These are phyloP conservation scores for Labrus mixtus DNA, from an alignment of 2,113 vertebrate genomes.

Conservation along the genomic window DNA sequence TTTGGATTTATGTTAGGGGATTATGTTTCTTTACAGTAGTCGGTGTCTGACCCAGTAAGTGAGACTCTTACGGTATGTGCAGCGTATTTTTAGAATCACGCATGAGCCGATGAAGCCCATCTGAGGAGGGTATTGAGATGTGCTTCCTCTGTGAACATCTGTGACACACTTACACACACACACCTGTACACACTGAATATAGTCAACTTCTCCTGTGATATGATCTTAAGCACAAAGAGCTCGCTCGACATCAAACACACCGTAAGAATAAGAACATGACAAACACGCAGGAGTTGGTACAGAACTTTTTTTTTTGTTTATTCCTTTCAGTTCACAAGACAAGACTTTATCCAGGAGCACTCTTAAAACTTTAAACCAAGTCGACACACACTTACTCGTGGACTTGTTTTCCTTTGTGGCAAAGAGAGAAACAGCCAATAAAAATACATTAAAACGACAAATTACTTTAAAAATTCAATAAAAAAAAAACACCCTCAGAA, in stretches of 20 bases:
- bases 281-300: conserved; percentile 9
- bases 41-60: conserved; percentile 32
- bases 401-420: not conserved
- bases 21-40: not conserved
- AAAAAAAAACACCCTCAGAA: not conserved
- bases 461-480: conserved; percentile 1
- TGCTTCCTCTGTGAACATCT: conserved; percentile 60
- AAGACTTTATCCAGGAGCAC: not conserved
- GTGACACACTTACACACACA: conserved; percentile 65
- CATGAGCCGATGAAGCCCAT: conserved; percentile 5
- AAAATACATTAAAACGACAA: not conserved
- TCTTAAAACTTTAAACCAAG: not conserved
- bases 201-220: conserved; percentile 44
- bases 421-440: not conserved
- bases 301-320: conserved; percentile 58
- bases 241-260: not conserved
- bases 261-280: not conserved
- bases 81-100: not conserved
- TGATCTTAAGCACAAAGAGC: conserved; percentile 19
- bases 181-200: conserved; percentile 54
- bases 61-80: not conserved
- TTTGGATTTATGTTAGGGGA: not conserved
- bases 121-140: conserved; percentile 1
- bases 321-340: conserved; percentile 32
- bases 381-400: not conserved